Evolutionary conservation across 2,888 invertebrate species (phyloP), one percentile per base, ranked within the genome.

Genomic region (Cistogaster globosa): DNA sequence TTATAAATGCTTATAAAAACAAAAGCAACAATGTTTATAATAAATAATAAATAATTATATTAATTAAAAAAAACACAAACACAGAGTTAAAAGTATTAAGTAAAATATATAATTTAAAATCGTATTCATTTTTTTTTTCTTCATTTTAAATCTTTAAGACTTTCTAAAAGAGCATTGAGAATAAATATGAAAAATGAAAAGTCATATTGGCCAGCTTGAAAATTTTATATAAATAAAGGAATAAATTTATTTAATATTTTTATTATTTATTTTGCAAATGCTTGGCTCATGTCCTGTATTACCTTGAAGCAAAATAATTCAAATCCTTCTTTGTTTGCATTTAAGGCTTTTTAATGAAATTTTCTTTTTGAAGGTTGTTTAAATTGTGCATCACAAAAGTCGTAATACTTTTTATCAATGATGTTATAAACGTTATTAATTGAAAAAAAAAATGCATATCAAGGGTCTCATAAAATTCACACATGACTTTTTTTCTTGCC

Each of bases 281-380:
- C 1, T 42, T 14, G 4, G 3, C 12, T 42, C 42, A 6, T 42
- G 20, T 20, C 26, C 9, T 53, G n/a, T 0, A 0, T 58, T 22
- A 51, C 79, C 71, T 72, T 72, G 79, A 79, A 68, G 38, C 77
- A 63, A 60, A 58, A 74, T 68, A 69, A 80, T 81, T 77, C n/a
- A 68, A 81, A 86, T 74, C 60, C 77, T 83, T 68, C 7, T 68
- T 32, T 22, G 22, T 68, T 32, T 22, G 22, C 58, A n/a, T 69
- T 69, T 62, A 38, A n/a, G 18, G 16, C 7, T 22, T 68, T 74
- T 86, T 79, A 26, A 51, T 76, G 26, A 32, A 32, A 6, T 32
- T 32, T 32, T 65, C 38, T 62, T 42, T 20, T 42, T 14, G 58
- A 63, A 74, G 74, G 74, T 26, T 53, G 6, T 6, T 32, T 26